Evolutionary conservation across 1,140 invertebrate genomes (phyloP), one percentile per base, ranked within the genome.

Genomic region (Drosophila jambulina): DNA sequence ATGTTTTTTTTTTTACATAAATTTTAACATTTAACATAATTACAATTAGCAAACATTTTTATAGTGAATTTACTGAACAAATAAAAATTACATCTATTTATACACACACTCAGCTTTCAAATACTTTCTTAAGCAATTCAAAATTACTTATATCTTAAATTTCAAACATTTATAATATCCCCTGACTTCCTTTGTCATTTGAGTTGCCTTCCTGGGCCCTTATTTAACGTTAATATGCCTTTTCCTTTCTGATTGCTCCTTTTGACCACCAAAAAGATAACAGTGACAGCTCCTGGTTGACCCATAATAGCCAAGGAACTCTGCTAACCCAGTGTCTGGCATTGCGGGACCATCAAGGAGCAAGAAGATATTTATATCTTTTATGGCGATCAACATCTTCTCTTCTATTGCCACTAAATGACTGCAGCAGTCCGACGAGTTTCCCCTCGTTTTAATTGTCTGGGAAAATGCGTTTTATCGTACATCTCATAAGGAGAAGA

Each of bases 401-500:
- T 48, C 23, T 60, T 70, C 43, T 42, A 70, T 69, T 48, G 56
- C 51, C 65, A 58, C 64, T 61, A 69, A 69, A 78, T 62, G 57
- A 78, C 74, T 75, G 40, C 54, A 36, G 36, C 45, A 13, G 38
- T 42, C 8, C 45, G 7, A 9, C 10, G 42, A 36, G 43, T 38
- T 38, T 43, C 49, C 63, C 63, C 63, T 56, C 49, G 34, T 54
- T 88, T 90, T 88, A 88, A 88, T 88, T 90, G 84, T 88, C 84
- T 88, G 84, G 84, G 84, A 88, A 87, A 80, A 68, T 63, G 49
- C 45, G 43, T 70, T 72, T 88, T 87, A 87, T 87, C 83, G 57
- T 42, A 19, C 27, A 86, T 85, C 82, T 77, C 23, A 45, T 51
- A 80, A 67, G 36, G 36, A 56, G 40, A 57, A 64, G 36, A 62